Evolutionary conservation across 1,140 invertebrate species (phyloP).

Genomic region (Drosophila virilis): DNA sequence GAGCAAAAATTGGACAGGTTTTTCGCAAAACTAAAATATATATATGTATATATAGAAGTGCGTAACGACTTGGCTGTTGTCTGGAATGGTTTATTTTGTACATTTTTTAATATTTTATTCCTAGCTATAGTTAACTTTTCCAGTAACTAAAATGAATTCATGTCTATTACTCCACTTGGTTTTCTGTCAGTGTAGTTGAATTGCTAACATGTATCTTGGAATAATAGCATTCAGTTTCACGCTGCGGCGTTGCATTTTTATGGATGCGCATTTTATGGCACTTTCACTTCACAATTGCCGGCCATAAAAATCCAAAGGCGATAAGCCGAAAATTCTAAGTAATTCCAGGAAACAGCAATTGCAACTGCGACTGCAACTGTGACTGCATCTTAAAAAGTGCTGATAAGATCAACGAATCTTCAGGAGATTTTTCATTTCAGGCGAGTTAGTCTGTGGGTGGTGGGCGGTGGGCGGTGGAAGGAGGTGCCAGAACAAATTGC

Average conservation of each 20-base stretch:
- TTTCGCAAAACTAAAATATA: too few species aligned
- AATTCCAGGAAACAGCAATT: constrained; percentile 26
- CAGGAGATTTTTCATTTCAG: too few species aligned
- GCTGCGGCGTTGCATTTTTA: constrained; percentile 16
- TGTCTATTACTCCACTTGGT: background rate
- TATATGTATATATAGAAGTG: too few species aligned
- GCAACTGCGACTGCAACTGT: constrained; percentile 11
- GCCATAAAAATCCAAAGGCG: constrained; percentile 15
- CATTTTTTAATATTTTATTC: too few species aligned
- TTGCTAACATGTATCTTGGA: background rate
- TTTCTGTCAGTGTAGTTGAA: constrained; percentile 1
- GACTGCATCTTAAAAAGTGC: constrained; percentile 7
- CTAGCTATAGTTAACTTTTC: too few species aligned
- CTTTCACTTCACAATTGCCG: constrained; percentile 15
- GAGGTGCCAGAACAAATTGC: too few species aligned
- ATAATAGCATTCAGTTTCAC: constrained; percentile 4
- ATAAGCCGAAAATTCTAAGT: constrained; percentile 6
- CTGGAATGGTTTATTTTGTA: too few species aligned
- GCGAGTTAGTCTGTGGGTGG: too few species aligned
- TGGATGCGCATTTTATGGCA: constrained; percentile 30
- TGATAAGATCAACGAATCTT: constrained; percentile 5
- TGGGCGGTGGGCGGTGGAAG: too few species aligned
- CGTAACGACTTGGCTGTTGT: too few species aligned
- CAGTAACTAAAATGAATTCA: too few species aligned
- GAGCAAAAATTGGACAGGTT: background rate